These are phyloP conservation scores for Hecatera dysodea DNA, from an alignment of 2,888 invertebrate genomes.

Conservation along the genomic window DNA sequence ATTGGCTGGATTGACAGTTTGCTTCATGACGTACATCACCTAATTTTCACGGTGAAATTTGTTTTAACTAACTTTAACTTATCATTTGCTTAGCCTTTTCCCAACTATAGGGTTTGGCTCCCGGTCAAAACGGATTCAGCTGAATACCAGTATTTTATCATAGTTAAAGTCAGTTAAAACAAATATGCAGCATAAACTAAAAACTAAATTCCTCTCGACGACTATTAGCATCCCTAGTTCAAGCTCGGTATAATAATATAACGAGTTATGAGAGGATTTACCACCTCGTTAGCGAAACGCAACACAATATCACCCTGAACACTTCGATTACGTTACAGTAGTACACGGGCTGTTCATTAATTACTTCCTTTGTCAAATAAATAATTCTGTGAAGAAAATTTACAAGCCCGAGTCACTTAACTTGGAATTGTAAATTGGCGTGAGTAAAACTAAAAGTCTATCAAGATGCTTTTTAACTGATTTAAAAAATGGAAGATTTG, in stretches of 20 bases:
- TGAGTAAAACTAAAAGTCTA: background rate
- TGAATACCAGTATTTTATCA: too few species aligned
- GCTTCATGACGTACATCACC: too few species aligned
- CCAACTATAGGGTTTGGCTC: too few species aligned
- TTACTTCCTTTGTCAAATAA: conserved; percentile 36
- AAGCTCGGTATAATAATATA: conserved; percentile 41
- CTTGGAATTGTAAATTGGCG: background rate
- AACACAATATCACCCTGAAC: conserved; percentile 51
- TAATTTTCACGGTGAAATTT: too few species aligned
- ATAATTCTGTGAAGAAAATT: background rate
- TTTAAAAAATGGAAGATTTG: too few species aligned
- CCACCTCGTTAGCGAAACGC: conserved; percentile 48
- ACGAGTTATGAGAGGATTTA: conserved; percentile 7
- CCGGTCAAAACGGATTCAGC: too few species aligned
- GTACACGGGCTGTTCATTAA: conserved; percentile 36
- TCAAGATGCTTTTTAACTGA: too few species aligned
- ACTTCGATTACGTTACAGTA: conserved; percentile 40
- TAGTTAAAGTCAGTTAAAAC: too few species aligned
- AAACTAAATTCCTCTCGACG: background rate
- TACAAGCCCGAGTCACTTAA: conserved; percentile 10
- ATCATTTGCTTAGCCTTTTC: too few species aligned
- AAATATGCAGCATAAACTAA: background rate
- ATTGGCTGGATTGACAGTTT: too few species aligned
- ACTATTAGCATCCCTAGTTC: conserved; percentile 20
- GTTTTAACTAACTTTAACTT: background rate